Base-by-base conservation (phyloP, 2,888 invertebrate genomes). In the Fabriciana adippe region DNA sequence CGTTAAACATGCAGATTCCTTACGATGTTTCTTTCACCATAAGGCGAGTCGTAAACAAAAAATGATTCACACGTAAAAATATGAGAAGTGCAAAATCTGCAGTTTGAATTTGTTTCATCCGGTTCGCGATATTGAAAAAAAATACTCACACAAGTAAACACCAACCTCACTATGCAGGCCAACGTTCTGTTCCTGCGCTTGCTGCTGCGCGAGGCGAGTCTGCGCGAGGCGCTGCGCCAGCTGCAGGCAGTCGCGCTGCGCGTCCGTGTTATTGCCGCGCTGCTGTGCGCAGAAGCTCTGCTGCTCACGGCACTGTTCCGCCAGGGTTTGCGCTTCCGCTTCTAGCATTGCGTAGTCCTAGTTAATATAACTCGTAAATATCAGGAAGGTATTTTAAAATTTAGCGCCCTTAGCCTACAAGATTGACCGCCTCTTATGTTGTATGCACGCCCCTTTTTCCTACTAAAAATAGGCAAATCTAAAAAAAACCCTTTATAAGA, bases 201-300 rank as follows among this genome's bases (percentile, higher is more conserved):
- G 79, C 61, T 79, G 82, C 54, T 83, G 76, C 3, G 87, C 81
- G 54, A 89, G 76, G 53, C 91, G 85, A 1, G 79, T 74, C 48
- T 81, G 74, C 35, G 82, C 77, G 64, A 93, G 86, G 61, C 84
- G 82, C 66, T 84, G 86, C 55, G 89, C 83, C 1, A 88, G 73
- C 47, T 75, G 76, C 75, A 83, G 80, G 75, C 91, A 92, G 55
- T 87, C 85, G 0, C 87, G 81, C 63, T 84, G 79, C 0, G 92
- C 80, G 64, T 94, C 93, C 51, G 81, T 84, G 79, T 95, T 95
- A 81, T 94, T 94, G 18, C 84, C 89, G 55, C 88, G 86, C 81
- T 95, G 94, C 74, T 94, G 94, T 6, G 93, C 88, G 64, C 94
- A 87, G 85, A 95, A 95, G 31, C 86, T 81, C 72, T 94, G 94